Evolutionary conservation across 2,113 vertebrate species (phyloP), one percentile per base, ranked within the genome.

Genomic region (Rhinoderma darwinii): DNA sequence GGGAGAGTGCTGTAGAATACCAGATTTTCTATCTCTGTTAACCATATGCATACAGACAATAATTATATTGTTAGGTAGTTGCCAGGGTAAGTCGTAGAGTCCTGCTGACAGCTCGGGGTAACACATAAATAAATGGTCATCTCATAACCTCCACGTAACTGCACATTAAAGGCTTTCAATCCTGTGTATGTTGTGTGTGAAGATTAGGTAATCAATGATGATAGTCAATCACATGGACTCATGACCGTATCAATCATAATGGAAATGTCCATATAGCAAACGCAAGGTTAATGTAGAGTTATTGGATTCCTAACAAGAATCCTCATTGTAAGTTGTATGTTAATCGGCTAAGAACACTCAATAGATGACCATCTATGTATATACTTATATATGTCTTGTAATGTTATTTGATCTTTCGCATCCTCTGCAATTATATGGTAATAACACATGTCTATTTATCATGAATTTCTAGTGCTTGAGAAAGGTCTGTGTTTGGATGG

Each of bases 31-130:
- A 43, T 37, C 76, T 15, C 18, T 44, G 30, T 27, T 63, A 80
- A 80, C 56, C 56, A 82, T 15, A 66, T 82, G 25, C 37, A 81
- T 59, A 43, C 79, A 82, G 37, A 82, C 56, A 63, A 82, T 82
- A 27, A 63, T 63, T 27, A 82, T 39, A 44, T 59, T 30, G 59
- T 39, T 25, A 78, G 30, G 44, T 9, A 54, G 27, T 18, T 54
- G 47, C 47, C 30, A 43, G 11, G n/a, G 50, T 6, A 39, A 82
- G 27, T 63, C 61, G 18, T 82, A 18, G 17, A 66, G 18, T 63
- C 14, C 25, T 30, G 39, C n/a, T n/a, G 44, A 63, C 27, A 35
- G 47, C 47, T 54, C 0, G 25, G 44, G 9, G 30, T 77, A 20
- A 32, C 15, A 25, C 27, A 32, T 22, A 78, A 54, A 35, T 35